phyloP scores from a whole-genome alignment of 2,113 vertebrate species.

The Geococcyx californianus region DNA sequence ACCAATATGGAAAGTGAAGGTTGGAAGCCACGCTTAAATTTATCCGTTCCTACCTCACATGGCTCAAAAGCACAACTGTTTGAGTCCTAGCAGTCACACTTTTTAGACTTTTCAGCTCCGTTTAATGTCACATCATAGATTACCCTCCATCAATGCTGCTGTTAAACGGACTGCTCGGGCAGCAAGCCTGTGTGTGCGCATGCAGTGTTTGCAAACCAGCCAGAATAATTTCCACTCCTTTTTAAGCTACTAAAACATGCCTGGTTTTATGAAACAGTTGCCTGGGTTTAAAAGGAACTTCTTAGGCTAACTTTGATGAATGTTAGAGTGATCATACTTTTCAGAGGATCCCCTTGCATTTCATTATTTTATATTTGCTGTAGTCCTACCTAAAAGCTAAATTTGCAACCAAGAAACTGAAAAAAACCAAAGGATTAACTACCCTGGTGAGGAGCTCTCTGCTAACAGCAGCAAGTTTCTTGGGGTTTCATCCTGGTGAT shows the following conservation, averaged over 20 bases:
- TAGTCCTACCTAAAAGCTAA: neutral
- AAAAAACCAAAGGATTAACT: neutral
- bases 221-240: slow-evolving; percentile 74
- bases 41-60: neutral
- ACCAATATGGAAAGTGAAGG: neutral
- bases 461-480: neutral
- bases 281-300: neutral
- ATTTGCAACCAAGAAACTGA: neutral
- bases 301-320: neutral
- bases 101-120: neutral
- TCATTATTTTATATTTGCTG: neutral
- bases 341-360: neutral
- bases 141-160: neutral
- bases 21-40: neutral
- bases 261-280: slow-evolving; percentile 13
- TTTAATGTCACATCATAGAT: neutral
- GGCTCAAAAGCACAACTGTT: neutral
- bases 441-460: neutral
- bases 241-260: slow-evolving; percentile 65
- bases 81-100: neutral
- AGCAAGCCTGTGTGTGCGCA: slow-evolving; percentile 23
- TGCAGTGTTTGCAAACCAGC: neutral
- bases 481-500: neutral
- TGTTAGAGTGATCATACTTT: neutral
- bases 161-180: slow-evolving; percentile 15